Evolutionary conservation across 2,113 vertebrate genomes (phyloP).

Genomic region (Drymodes brunneopygia): DNA sequence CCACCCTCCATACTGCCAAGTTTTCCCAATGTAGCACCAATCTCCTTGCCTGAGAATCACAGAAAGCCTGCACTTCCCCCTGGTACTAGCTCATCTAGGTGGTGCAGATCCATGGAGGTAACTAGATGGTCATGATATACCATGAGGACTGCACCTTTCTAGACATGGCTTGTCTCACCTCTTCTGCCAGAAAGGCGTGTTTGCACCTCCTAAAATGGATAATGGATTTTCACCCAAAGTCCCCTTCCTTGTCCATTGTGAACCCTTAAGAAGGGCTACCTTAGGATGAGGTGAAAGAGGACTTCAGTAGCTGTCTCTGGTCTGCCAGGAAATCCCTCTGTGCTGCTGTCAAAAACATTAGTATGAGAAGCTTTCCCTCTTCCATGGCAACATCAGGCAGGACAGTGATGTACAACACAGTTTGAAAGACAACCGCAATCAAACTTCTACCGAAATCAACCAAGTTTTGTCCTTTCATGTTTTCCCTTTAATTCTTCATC

Average conservation of each 20-base stretch:
- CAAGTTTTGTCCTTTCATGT: not conserved
- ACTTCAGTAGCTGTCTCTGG: not conserved
- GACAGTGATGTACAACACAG: rapidly evolving
- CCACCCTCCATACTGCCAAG: rapidly evolving
- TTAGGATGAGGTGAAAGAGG: not conserved
- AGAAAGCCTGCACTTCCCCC: not conserved
- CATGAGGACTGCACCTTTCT: not conserved
- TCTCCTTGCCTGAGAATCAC: not conserved
- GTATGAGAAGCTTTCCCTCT: not conserved
- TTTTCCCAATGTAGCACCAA: not conserved
- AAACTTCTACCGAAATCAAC: not conserved
- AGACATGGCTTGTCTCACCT: rapidly evolving
- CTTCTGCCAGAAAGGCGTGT: not conserved
- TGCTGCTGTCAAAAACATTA: not conserved
- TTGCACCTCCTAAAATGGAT: not conserved
- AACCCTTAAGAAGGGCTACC: not conserved
- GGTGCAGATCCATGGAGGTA: not conserved
- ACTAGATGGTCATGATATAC: rapidly evolving
- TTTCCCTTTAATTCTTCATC: not conserved
- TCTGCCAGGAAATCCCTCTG: not conserved
- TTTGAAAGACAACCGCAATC: not conserved
- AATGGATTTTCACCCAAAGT: not conserved
- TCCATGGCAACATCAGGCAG: not conserved
- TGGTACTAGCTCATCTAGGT: not conserved
- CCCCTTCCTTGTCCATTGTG: not conserved